Base-by-base conservation (phyloP, 2,797 vertebrate species). In the Crocidura indochinensis region DNA sequence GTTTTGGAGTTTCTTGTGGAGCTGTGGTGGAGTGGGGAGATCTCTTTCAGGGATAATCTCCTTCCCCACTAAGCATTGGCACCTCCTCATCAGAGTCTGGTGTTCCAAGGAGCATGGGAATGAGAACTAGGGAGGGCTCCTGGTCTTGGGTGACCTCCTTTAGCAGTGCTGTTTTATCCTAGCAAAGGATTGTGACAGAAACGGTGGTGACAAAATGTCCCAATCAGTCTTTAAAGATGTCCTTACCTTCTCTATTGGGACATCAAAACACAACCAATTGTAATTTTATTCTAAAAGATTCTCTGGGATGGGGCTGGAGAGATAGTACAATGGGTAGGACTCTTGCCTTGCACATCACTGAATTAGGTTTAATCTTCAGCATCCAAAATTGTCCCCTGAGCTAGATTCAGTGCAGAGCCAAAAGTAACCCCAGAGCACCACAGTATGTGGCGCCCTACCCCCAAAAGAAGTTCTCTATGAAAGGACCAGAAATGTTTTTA, bases 1-100 rank as follows among this genome's bases (percentile, higher is more conserved):
- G 95, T 91, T 96, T 91, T 92, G 90, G 96, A 96, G 90, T 97
- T 95, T 93, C 96, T 95, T 94, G 89, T 95, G 94, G 95, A 78
- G 96, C 87, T 94, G 75, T 10, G 0, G 82, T 90, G 91, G 81
- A 91, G 69, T 83, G 73, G 95, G 88, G 84, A 90, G 79, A 83
- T 94, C 27, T 83, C 88, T 29, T 94, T 95, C 95, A 87, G 94
- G 93, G 95, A 96, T 96, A 96, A 24, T 76, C 65, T 67, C 81
- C 93, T 95, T 80, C 62, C 87, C 92, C 95, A 90, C 92, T 87
- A 74, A 84, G 51, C 82, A 91, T 84, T 95, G 97, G 92, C 95
- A 85, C 89, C 85, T 51, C 92, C 93, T 87, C 46, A 75, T 94
- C 92, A 88, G 91, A 95, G 82, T 64, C 81, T 12, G 53, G 64